Evolutionary conservation across 2,113 vertebrate genomes (phyloP).

Genomic region (Heteronetta atricapilla): DNA sequence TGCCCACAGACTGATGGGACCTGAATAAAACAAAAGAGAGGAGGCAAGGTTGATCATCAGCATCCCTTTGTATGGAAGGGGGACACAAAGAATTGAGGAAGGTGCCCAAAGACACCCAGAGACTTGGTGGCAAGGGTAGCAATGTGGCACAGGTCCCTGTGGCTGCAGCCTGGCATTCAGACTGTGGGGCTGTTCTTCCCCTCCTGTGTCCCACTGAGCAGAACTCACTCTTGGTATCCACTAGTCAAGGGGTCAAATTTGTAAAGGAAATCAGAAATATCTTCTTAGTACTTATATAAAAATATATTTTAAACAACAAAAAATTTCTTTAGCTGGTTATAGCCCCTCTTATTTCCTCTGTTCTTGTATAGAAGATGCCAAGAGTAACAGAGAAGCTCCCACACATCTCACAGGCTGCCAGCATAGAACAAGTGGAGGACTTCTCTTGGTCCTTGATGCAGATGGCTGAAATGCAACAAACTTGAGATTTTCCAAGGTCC

Average conservation of each 20-base stretch:
- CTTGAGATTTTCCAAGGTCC: not conserved
- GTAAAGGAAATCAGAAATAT: not conserved
- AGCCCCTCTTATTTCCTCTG: not conserved
- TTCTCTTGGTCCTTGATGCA: not conserved
- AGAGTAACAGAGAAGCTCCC: not conserved
- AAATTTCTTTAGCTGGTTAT: not conserved
- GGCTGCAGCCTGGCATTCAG: rapidly evolving
- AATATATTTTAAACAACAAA: not conserved
- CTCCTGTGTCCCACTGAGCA: not conserved
- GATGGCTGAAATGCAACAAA: not conserved
- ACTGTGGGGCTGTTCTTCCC: not conserved
- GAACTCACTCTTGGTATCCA: not conserved
- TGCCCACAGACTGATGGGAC: not conserved
- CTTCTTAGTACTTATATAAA: not conserved
- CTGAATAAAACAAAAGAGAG: not conserved
- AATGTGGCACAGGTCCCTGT: too few relatives aligned
- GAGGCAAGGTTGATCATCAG: rapidly evolving
- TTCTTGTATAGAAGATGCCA: not conserved
- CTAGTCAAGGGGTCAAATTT: not conserved
- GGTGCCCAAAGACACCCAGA: too few relatives aligned
- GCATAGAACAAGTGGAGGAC: not conserved
- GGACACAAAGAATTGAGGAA: not conserved
- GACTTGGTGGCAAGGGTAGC: too few relatives aligned
- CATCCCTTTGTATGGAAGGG: not conserved
- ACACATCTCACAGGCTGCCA: not conserved